These are phyloP conservation scores for Emydura subglobosa DNA, from an alignment of 2,113 vertebrate species.

Conservation along the genomic window DNA sequence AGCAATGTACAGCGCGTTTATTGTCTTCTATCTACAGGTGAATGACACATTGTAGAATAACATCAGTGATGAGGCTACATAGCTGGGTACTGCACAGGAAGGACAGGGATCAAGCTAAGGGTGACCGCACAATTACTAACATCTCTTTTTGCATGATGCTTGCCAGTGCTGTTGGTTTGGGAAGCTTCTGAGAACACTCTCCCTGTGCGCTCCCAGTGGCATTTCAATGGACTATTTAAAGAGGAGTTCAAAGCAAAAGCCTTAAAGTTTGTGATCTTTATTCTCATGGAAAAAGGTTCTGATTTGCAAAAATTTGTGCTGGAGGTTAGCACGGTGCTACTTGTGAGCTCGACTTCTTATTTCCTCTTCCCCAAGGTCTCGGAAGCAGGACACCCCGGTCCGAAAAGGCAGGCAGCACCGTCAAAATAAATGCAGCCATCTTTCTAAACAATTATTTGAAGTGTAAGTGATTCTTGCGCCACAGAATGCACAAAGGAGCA, in stretches of 20 bases:
- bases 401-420: not conserved
- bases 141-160: not conserved
- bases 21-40: not conserved
- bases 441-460: not conserved
- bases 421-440: constrained; percentile 1
- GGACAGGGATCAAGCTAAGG: not conserved
- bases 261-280: not conserved
- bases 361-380: not conserved
- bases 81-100: not conserved
- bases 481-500: not conserved
- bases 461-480: not conserved
- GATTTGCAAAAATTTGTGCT: not conserved
- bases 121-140: not conserved
- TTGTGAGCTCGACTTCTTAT: not conserved
- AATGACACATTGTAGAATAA: not conserved
- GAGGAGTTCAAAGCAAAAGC: not conserved
- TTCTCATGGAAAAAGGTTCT: not conserved
- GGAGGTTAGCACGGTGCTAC: not conserved
- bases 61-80: not conserved
- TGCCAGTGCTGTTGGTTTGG: not conserved
- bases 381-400: not conserved
- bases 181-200: not conserved
- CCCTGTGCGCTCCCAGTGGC: not conserved
- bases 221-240: not conserved
- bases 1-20: not conserved